These are phyloP conservation scores for Unio pictorum DNA, from an alignment of 2,888 invertebrate species.

Conservation along the genomic window DNA sequence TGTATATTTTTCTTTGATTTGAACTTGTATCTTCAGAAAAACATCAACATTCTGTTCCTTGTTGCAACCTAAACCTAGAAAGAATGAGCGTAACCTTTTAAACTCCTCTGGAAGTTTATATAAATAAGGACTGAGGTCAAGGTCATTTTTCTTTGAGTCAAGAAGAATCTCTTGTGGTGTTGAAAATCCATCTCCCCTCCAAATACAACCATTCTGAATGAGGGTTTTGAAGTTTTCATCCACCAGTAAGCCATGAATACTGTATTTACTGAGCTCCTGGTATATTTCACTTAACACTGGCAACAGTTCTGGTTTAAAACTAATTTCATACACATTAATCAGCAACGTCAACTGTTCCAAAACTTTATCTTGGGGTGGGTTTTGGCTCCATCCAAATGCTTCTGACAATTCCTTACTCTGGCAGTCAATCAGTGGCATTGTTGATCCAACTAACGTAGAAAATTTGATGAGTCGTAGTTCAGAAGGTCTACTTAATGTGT, in stretches of 20 bases:
- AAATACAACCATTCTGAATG: constrained; percentile 1
- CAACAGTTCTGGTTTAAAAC: constrained; percentile 9
- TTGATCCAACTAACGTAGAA: too few species aligned
- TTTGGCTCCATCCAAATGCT: neutral
- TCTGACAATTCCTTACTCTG: neutral
- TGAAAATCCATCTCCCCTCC: constrained; percentile 16
- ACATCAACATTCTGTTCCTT: constrained; percentile 5
- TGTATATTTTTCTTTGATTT: constrained; percentile 11
- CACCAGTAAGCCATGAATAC: too few species aligned
- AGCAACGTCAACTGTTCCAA: constrained; percentile 9
- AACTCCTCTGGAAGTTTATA: constrained; percentile 15
- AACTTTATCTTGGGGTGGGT: constrained; percentile 6
- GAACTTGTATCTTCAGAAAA: constrained; percentile 1
- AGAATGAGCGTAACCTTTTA: constrained; percentile 3
- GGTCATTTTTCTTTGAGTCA: constrained; percentile 4
- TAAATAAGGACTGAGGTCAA: constrained; percentile 14
- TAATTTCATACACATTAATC: constrained; percentile 5
- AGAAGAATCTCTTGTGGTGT: constrained; percentile 5
- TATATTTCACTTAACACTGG: neutral
- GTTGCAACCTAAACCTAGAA: constrained; percentile 5
- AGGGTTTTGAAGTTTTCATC: neutral
- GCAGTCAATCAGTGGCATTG: too few species aligned
- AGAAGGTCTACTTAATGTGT: too few species aligned
- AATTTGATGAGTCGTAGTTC: too few species aligned
- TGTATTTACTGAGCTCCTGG: too few species aligned